phyloP scores from a whole-genome alignment of 2,113 vertebrate genomes.

The Lota lota region DNA sequence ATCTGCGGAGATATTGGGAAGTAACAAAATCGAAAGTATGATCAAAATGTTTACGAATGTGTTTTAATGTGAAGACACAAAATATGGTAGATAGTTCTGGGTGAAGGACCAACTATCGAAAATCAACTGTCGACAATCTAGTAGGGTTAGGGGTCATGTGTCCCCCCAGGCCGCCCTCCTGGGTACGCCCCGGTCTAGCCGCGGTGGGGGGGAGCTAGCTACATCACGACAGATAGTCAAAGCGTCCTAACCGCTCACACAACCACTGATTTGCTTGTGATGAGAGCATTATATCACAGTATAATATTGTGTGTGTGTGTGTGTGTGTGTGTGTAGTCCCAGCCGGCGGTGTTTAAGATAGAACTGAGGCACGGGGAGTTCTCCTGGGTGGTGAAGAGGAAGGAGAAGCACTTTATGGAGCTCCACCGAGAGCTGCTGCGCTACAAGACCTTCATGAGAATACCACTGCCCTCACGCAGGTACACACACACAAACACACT shows the following conservation, averaged over 20 bases:
- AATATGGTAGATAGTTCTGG: too few species aligned
- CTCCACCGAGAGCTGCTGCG: slow-evolving; percentile 91
- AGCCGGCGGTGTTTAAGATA: slow-evolving; percentile 87
- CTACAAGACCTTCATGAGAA: slow-evolving; percentile 93
- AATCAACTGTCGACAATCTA: too few species aligned
- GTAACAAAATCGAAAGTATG: too few species aligned
- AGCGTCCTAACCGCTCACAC: too few species aligned
- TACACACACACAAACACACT: slow-evolving; percentile 34
- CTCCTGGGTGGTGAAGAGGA: slow-evolving; percentile 92
- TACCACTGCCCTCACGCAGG: slow-evolving; percentile 92
- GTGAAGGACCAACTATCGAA: too few species aligned
- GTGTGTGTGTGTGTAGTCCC: slow-evolving; percentile 65
- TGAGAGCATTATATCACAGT: background rate
- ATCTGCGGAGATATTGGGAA: too few species aligned
- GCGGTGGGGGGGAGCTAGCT: background rate
- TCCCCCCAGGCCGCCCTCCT: background rate
- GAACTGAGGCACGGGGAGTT: slow-evolving; percentile 94
- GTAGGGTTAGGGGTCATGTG: too few species aligned
- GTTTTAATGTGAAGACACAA: too few species aligned
- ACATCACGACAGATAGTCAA: too few species aligned
- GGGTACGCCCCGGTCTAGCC: too few species aligned
- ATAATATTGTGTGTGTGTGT: background rate
- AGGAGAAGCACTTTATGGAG: slow-evolving; percentile 96
- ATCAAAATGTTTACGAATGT: too few species aligned
- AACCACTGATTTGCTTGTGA: background rate